phyloP scores from a whole-genome alignment of 2,113 vertebrate genomes.

The Oxyura jamaicensis region DNA sequence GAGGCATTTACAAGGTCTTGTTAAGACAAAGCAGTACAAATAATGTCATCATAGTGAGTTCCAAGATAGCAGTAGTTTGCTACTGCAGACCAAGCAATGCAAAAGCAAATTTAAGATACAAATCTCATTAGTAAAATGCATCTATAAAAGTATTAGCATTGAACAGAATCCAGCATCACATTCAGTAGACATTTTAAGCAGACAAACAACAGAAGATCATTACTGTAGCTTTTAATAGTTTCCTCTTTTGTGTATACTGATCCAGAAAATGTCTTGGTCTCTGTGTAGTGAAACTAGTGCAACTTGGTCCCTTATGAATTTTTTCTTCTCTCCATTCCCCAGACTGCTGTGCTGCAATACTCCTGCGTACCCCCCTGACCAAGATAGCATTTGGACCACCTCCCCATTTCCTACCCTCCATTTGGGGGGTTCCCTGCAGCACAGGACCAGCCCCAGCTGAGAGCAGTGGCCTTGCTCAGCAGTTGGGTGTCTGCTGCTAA shows the following conservation, averaged over 20 bases:
- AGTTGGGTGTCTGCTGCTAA: rapidly evolving
- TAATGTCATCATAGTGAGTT: not conserved
- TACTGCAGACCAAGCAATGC: not conserved
- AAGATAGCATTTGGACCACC: not conserved
- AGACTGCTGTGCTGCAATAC: not conserved
- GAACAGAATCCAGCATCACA: not conserved
- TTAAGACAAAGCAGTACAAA: not conserved
- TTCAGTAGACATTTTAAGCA: not conserved
- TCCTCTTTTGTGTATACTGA: not conserved
- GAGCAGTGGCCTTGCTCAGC: rapidly evolving
- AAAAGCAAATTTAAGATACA: not conserved
- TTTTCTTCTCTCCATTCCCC: not conserved
- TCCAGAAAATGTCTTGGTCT: not conserved
- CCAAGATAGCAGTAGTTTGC: not conserved
- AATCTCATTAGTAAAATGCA: not conserved
- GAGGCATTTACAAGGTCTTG: not conserved
- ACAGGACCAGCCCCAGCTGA: not conserved
- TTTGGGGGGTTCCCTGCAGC: not conserved
- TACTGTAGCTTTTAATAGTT: not conserved
- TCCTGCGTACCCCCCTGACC: not conserved
- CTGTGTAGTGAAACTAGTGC: not conserved
- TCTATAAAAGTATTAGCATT: not conserved
- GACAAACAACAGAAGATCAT: not conserved
- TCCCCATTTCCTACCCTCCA: not conserved
- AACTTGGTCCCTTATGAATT: not conserved